Conservation (phyloP, 2,888 invertebrate species). For the Erpobdella octoculata region DNA sequence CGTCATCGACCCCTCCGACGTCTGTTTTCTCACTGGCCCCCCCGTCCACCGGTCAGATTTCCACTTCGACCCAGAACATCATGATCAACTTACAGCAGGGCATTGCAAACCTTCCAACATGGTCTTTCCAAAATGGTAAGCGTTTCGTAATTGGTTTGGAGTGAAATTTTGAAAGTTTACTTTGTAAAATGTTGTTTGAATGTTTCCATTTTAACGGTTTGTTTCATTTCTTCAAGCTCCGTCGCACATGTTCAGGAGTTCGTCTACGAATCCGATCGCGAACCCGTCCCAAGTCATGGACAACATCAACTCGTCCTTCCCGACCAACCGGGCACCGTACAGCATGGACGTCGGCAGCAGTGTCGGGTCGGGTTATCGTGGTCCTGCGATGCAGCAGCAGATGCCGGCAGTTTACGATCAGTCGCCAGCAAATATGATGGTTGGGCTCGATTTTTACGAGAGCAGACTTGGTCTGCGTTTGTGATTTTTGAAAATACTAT, state of each 20-base stretch:
- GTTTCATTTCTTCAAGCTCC: too few relatives aligned
- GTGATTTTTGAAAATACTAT: not conserved
- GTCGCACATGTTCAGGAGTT: not conserved
- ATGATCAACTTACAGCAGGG: constrained; percentile 7
- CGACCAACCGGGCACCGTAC: not conserved
- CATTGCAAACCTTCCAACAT: not conserved
- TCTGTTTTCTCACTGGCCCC: not conserved
- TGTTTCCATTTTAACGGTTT: not conserved
- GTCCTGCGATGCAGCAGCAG: not conserved
- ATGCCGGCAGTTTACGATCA: not conserved
- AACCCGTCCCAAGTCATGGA: not conserved
- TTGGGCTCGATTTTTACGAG: not conserved
- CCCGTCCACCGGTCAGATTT: not conserved
- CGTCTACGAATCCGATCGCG: not conserved
- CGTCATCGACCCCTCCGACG: not conserved
- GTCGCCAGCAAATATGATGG: not conserved
- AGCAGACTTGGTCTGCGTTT: not conserved
- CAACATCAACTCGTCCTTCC: not conserved
- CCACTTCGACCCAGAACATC: not conserved
- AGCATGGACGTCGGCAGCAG: not conserved
- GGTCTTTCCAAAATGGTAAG: not conserved
- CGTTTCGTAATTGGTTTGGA: not conserved
- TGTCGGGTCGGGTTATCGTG: not conserved
- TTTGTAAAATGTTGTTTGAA: not conserved
- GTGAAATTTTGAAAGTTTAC: too few relatives aligned